Base-by-base conservation (phyloP, 1,140 invertebrate species). In the Adoxophyes honmai region DNA sequence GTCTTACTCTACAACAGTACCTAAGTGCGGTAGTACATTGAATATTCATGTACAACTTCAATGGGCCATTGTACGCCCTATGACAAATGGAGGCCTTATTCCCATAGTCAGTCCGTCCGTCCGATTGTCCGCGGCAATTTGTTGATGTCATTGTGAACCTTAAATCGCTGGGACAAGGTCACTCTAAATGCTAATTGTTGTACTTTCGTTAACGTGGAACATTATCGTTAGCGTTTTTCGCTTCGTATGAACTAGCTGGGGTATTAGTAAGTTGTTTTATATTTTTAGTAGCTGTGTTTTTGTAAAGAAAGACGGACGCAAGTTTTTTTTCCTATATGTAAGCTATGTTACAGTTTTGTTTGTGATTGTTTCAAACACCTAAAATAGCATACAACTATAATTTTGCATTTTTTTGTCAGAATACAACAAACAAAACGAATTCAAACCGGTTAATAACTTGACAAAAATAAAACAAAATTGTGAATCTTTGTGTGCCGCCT, bases 41-140 rank as follows among this genome's bases (percentile, higher is more conserved):
- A 64, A 66, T 68, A 72, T 72, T 66, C 52, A 53, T 53, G 63
- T 66, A 36, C 55, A 59, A 62, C 57, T 36, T 35, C 48, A 38
- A 38, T 63, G 60, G 60, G 48, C 62, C 34, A 74, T 74, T 74
- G 72, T 74, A 53, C 61, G 60, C 52, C 60, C 59, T 69, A 69
- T 74, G 72, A 74, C 64, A 67, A 74, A 74, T 69, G 62, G 60
- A 56, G 66, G 55, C 60, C 62, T 57, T 62, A 65, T 74, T 74
- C 72, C 64, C 66, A 68, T 64, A 35, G 33, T 51, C 44, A 11
- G 44, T 53, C 52, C 52, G 33, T 18, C 44, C 13, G 44, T 53
- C 52, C 52, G 52, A 53, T 53, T 53, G 34, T 53, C 52, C 34
- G 34, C 15, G 1, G 52, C 34, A 53, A 53, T 53, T 53, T 53